Evolutionary conservation across 2,797 vertebrate genomes (phyloP).

Genomic region (Darevskia nairensis): DNA sequence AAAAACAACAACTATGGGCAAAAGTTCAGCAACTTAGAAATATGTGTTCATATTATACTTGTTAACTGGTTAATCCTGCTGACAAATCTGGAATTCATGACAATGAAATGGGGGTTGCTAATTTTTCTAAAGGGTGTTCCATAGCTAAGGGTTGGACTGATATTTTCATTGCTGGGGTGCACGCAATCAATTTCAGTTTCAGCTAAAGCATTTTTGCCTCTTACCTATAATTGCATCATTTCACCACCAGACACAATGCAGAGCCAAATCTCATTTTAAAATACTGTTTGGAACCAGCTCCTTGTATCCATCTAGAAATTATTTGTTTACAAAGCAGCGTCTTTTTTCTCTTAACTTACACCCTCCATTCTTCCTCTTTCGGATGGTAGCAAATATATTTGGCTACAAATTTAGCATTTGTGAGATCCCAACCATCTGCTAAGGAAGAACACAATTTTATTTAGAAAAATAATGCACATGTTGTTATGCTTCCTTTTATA

Average conservation of each 20-base stretch:
- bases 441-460: constrained; percentile 20
- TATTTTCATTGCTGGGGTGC: not conserved
- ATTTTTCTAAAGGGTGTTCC: constrained; percentile 30
- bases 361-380: constrained; percentile 23
- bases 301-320: constrained; percentile 61
- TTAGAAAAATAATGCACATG: not conserved
- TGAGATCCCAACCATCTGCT: not conserved
- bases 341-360: constrained; percentile 32
- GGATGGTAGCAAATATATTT: constrained; percentile 26
- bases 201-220: not conserved
- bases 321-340: constrained; percentile 50
- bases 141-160: constrained; percentile 25
- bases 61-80: not conserved
- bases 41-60: not conserved
- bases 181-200: not conserved
- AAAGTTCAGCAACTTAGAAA: constrained; percentile 7
- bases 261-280: not conserved
- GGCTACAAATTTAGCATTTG: constrained; percentile 41
- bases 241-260: constrained; percentile 47
- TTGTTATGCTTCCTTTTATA: not conserved
- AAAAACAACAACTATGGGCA: not conserved
- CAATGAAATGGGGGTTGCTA: not conserved
- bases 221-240: not conserved
- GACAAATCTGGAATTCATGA: not conserved
- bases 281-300: constrained; percentile 20